Evolutionary conservation across 2,888 invertebrate genomes (phyloP), one percentile per base, ranked within the genome.

Genomic region (Agonopterix arenella): DNA sequence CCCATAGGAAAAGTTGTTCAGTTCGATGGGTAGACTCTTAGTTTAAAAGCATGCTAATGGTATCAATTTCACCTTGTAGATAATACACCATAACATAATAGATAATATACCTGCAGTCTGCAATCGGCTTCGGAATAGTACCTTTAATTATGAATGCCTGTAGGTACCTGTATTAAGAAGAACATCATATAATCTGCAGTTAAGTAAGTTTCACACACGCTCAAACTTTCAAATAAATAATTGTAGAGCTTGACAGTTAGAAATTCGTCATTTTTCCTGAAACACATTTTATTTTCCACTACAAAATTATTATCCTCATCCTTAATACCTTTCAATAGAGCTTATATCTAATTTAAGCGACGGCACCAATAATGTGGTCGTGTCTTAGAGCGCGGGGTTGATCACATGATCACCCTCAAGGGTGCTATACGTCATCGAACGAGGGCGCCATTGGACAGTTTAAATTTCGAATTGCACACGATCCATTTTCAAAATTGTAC

Each of bases 401-500:
- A 28, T 28, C 28, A 64, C 70, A 65, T 75, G 80, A 84, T 84
- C 78, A 84, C 82, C 68, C 85, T 76, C 80, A 50, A 45, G 84
- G 78, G 85, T 69, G 62, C 74, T 61, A 81, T 85, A 75, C 75
- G 75, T 84, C 84, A 84, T 84, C 68, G 56, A 52, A 47, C 59
- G 57, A 73, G 76, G 73, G 68, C 61, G 60, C 50, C 51, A 48
- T 70, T 62, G 76, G 78, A 79, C 82, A 82, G 78, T 83, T 83
- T 78, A 82, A 84, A 84, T 81, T 84, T 79, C 61, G 76, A 74
- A 79, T 70, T 56, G 50, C 52, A 49, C 47, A 62, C 41, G 43
- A 43, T 43, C 43, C 43, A 43, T 43, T 43, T 11, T 13, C 16
- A 45, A 41, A 16, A 46, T 47, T 45, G 40, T 40, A 28, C 28